Evolutionary conservation across 1,140 invertebrate genomes (phyloP).

Genomic region (Hypothenemus hampei): DNA sequence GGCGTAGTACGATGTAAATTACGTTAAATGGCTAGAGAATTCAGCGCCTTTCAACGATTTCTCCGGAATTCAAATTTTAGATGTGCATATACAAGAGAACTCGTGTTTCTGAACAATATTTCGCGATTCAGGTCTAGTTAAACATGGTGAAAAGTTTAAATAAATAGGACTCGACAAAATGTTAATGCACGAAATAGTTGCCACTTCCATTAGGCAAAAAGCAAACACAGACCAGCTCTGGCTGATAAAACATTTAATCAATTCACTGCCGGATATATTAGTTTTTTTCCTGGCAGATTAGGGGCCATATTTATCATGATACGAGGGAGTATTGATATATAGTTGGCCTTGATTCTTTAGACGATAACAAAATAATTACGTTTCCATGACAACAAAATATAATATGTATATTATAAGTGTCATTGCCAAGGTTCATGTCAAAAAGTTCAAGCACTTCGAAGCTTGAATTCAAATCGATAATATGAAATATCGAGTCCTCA

Average conservation of each 20-base stretch:
- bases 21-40: slow-evolving; percentile 3
- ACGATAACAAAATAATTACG: no score
- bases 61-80: no score
- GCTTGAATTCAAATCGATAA: no score
- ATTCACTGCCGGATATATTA: slow-evolving; percentile 18
- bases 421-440: no score
- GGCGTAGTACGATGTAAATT: slow-evolving; percentile 11
- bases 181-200: slow-evolving; percentile 1
- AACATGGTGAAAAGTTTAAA: background rate
- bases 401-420: no score
- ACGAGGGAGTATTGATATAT: no score
- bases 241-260: slow-evolving; percentile 18
- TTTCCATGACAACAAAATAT: no score
- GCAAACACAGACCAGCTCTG: background rate
- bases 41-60: background rate
- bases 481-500: no score
- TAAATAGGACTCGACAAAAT: background rate
- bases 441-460: no score
- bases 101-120: no score
- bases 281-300: slow-evolving; percentile 19
- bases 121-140: background rate
- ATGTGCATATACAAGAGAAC: no score
- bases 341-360: no score
- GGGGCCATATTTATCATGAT: slow-evolving; percentile 10
- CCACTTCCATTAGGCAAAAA: background rate